Percentiles rank a stretch among this genome's conserved stretches.
These are phyloP conservation scores for Smutsia temminckii DNA, from an alignment of 2,797 vertebrate genomes.

Conservation along the genomic window DNA sequence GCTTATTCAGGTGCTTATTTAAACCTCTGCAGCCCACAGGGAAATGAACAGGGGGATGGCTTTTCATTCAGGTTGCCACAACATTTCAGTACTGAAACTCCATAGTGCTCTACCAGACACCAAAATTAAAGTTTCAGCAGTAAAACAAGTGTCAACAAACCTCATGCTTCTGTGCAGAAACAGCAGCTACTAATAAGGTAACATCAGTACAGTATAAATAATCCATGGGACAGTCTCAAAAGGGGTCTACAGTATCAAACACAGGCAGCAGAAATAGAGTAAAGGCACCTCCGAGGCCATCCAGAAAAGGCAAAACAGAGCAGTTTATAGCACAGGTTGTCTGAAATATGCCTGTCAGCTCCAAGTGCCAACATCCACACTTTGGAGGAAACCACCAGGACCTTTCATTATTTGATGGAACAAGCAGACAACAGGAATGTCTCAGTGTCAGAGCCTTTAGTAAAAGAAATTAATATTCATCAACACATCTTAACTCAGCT, in stretches of 20 bases:
- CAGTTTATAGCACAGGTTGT: conserved; percentile 1
- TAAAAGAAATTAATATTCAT: conserved; percentile 70
- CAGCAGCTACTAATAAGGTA: conserved; percentile 67
- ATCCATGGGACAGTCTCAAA: conserved; percentile 65
- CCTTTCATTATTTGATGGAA: conserved; percentile 64
- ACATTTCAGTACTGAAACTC: conserved; percentile 80
- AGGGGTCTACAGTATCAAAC: conserved; percentile 68
- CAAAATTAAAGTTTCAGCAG: conserved; percentile 73
- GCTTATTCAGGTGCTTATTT: conserved; percentile 84
- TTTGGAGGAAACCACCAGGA: conserved; percentile 60
- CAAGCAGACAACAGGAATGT: conserved; percentile 67
- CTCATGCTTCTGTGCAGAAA: conserved; percentile 70
- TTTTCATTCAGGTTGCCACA: conserved; percentile 82
- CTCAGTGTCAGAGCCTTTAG: conserved; percentile 59
- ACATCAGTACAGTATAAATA: conserved; percentile 77
- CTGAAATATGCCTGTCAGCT: conserved; percentile 58
- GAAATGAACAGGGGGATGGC: conserved; percentile 78
- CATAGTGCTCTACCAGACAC: conserved; percentile 74
- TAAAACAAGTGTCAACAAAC: conserved; percentile 81
- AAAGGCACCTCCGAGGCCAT: conserved; percentile 62
- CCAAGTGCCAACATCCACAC: conserved; percentile 63
- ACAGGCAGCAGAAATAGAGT: conserved; percentile 58
- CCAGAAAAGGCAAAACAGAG: conserved; percentile 66
- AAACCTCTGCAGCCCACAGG: conserved; percentile 68
- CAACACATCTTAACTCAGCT: conserved; percentile 73